Conservation (phyloP, 2,797 vertebrate genomes). For the Lepus oiostolus region DNA sequence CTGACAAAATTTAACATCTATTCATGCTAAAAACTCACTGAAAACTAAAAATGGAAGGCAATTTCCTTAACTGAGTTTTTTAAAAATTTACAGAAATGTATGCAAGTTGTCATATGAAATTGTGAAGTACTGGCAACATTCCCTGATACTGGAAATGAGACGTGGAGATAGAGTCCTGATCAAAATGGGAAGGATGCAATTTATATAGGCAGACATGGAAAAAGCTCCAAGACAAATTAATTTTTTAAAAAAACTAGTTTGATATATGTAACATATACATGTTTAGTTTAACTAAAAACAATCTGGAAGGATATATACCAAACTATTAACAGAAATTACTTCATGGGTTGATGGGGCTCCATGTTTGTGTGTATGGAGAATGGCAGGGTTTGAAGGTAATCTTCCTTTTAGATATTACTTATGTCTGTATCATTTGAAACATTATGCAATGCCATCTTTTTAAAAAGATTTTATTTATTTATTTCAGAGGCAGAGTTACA, state of each 20-base stretch:
- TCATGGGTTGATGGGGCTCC: neutral
- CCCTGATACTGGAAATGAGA: neutral
- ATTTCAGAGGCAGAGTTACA: too few species aligned
- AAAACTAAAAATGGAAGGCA: constrained; percentile 29
- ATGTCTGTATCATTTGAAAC: neutral
- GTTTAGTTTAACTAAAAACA: constrained; percentile 59
- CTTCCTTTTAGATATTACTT: neutral
- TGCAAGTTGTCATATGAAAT: neutral
- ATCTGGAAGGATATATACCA: constrained; percentile 8
- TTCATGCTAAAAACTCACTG: neutral
- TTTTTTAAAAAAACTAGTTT: neutral
- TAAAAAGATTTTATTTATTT: too few species aligned
- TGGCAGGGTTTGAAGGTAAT: neutral
- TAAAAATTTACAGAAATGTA: neutral
- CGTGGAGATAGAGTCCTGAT: neutral
- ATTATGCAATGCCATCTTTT: neutral
- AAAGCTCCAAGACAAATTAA: neutral
- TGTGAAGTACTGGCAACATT: neutral
- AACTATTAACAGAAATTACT: neutral
- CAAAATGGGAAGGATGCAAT: neutral
- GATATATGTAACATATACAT: constrained; percentile 35
- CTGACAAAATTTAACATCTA: constrained; percentile 10
- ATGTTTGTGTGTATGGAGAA: neutral
- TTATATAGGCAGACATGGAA: neutral
- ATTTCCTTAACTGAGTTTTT: neutral